Evolutionary conservation across 37 sponge, comb jelly and placozoan genomes (phyloP), one percentile per base, ranked within the genome.

Genomic region (Tethya wilhelma): DNA sequence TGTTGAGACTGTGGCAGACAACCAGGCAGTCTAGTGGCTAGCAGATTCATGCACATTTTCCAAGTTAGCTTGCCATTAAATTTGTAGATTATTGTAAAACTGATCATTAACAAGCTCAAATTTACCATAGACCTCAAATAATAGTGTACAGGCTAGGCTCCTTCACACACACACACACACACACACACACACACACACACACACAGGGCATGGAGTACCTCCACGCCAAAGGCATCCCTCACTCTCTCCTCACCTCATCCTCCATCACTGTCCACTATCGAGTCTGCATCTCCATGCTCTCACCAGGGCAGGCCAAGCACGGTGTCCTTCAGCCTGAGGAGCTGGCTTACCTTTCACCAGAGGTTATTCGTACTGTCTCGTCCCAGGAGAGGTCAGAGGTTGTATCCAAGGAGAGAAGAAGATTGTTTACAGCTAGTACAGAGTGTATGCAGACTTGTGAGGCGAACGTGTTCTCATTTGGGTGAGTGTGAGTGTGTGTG

Each of bases 201-300:
- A n/a, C n/a, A n/a, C 49, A 87, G 88, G 88, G 88, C 6, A 76
- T 87, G 77, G 88, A 74, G 49, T 87, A 87, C 32, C 82, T 87
- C 34, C 88, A 87, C 56, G 88, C 67, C 32, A 80, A 80, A 59
- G 82, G 82, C 26, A 87, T 87, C 25, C 8, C 67, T 28, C 88
- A 87, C 31, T 76, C 82, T 12, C 69, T 75, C 36, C 88, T 87
- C 0, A 75, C 80, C 49, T 87, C 88, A 0, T 49, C 76, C 37
- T 56, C 80, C 31, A 55, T 90, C 65, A 69, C 76, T 49, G 37
- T 84, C 69, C 80, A 90, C 75, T 60, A 80, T 40, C 71, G 90
- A 23, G 77, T 74, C 38, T 87, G 88, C 53, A 87, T 87, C 70
- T 81, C 88, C 28, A 68, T 87, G 76, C 59, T 69, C 31, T 53